Conservation (phyloP, 2,888 invertebrate genomes). For the Chrysomela aeneicollis region DNA sequence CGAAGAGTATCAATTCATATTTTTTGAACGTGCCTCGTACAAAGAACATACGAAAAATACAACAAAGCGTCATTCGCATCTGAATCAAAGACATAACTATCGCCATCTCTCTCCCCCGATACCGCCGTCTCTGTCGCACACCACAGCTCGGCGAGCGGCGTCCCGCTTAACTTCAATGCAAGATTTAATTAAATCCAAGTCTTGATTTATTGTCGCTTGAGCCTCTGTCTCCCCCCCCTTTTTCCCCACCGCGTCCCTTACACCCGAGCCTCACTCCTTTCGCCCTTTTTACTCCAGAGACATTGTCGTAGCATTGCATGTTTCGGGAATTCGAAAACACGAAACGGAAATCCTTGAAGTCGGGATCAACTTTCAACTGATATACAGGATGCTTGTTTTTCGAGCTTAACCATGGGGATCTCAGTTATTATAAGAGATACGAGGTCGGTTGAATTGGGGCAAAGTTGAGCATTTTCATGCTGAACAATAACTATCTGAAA, state of each 20-base stretch:
- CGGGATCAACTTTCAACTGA: too few species aligned
- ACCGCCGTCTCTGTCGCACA: slow-evolving; percentile 51
- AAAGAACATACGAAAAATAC: neutral
- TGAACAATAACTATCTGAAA: too few species aligned
- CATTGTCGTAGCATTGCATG: slow-evolving; percentile 11
- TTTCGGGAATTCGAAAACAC: neutral
- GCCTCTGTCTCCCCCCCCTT: slow-evolving; percentile 39
- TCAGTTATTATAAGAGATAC: too few species aligned
- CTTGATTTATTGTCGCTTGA: slow-evolving; percentile 65
- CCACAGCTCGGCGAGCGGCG: slow-evolving; percentile 62
- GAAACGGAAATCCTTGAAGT: too few species aligned
- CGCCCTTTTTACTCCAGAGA: slow-evolving; percentile 43
- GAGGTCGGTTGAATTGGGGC: too few species aligned
- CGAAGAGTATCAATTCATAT: too few species aligned
- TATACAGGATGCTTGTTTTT: too few species aligned
- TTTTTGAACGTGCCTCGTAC: too few species aligned
- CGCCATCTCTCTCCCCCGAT: slow-evolving; percentile 22
- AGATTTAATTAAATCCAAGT: slow-evolving; percentile 66
- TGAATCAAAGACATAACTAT: slow-evolving; percentile 32
- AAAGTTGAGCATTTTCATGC: too few species aligned
- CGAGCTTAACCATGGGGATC: too few species aligned
- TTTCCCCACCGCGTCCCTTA: slow-evolving; percentile 25
- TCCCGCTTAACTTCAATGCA: slow-evolving; percentile 65
- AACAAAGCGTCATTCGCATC: slow-evolving; percentile 6
- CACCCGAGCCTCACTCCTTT: slow-evolving; percentile 38